These are phyloP conservation scores for Meloidogyne exigua DNA, from an alignment of 1,140 invertebrate genomes.

Conservation along the genomic window DNA sequence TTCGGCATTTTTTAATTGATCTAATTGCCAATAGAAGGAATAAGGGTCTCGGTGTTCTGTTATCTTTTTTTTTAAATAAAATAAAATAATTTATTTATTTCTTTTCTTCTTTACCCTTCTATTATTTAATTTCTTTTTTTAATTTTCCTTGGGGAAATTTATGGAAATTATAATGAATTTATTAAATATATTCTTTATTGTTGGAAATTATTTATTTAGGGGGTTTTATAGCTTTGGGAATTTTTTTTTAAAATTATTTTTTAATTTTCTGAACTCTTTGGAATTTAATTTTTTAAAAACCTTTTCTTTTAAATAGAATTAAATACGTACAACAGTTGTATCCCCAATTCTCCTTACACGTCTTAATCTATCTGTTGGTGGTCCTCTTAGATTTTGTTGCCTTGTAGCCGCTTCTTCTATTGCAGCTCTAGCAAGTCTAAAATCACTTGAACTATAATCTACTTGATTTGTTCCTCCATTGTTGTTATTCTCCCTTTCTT, in stretches of 20 bases:
- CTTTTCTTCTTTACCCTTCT: no score
- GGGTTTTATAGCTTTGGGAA: no score
- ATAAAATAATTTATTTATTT: background rate
- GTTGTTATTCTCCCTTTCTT: background rate
- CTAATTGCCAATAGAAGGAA: constrained; percentile 63
- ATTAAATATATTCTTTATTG: no score
- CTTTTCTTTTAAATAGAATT: no score
- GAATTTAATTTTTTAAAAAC: no score
- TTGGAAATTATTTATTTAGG: no score
- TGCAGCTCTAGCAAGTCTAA: constrained; percentile 39
- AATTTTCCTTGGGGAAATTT: no score
- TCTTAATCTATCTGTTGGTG: constrained; percentile 22
- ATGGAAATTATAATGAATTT: no score
- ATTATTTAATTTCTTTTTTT: no score
- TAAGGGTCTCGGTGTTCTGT: constrained; percentile 63
- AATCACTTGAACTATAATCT: constrained; percentile 42
- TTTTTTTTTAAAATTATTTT: no score
- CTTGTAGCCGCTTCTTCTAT: constrained; percentile 41
- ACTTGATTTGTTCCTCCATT: constrained; percentile 17
- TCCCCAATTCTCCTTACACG: constrained; percentile 40
- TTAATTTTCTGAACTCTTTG: no score
- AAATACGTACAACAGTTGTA: constrained; percentile 44
- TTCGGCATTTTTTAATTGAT: constrained; percentile 46
- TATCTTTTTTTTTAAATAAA: constrained; percentile 23
- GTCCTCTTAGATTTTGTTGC: constrained; percentile 24